phyloP scores from a whole-genome alignment of 2,797 vertebrate genomes.

The Florisuga fusca region DNA sequence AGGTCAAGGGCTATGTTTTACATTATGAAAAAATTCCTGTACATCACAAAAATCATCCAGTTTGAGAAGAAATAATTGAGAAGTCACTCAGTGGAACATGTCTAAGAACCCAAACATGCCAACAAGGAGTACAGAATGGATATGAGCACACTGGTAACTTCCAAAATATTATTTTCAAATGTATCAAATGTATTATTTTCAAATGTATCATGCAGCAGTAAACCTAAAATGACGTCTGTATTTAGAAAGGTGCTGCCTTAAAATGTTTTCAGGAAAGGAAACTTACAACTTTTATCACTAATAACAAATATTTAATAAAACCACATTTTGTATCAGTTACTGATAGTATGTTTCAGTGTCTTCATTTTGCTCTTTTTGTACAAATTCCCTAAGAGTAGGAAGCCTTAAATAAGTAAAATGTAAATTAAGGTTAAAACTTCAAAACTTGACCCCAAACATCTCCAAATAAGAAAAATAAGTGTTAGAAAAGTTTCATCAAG shows the following conservation, averaged over 20 bases:
- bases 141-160: background rate
- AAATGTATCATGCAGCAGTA: background rate
- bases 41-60: background rate
- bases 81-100: background rate
- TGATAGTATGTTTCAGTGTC: background rate
- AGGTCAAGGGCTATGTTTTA: background rate
- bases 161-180: background rate
- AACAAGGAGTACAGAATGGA: background rate
- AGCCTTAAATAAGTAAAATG: background rate
- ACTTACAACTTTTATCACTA: background rate
- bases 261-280: background rate
- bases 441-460: background rate
- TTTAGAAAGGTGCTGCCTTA: background rate
- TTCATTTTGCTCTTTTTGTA: background rate
- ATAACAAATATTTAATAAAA: background rate
- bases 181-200: background rate
- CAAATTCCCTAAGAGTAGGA: rapidly evolving
- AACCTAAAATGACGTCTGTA: background rate
- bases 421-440: background rate
- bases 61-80: background rate
- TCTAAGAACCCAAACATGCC: background rate
- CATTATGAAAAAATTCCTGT: background rate
- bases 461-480: background rate
- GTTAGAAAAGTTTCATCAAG: background rate
- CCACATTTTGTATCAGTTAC: background rate